These are phyloP conservation scores for Pterophyllum scalare DNA, from an alignment of 2,113 vertebrate genomes.

Conservation along the genomic window DNA sequence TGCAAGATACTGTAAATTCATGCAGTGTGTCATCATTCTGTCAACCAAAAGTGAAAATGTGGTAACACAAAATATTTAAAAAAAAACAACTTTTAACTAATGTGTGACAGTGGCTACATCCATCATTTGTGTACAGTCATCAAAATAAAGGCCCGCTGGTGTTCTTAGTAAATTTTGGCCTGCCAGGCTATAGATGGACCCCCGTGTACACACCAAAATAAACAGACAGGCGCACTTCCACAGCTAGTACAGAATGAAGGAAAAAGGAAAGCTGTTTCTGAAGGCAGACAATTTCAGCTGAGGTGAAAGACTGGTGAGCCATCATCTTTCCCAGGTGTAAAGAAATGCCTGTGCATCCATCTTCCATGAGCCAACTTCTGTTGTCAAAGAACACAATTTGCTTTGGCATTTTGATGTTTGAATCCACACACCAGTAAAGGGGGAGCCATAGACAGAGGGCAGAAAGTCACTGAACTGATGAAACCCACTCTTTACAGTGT, in stretches of 20 bases:
- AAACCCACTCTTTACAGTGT: background rate
- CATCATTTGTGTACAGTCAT: background rate
- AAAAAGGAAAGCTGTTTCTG: background rate
- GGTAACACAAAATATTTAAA: background rate
- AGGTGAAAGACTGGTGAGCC: background rate
- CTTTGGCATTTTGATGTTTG: background rate
- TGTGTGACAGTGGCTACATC: background rate
- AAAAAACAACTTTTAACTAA: background rate
- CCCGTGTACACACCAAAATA: background rate
- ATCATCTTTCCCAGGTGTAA: background rate
- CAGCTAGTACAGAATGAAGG: background rate
- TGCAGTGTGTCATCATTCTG: background rate
- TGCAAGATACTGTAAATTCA: constrained; percentile 4
- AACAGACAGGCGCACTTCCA: background rate
- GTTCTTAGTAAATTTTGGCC: background rate
- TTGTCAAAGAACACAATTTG: background rate
- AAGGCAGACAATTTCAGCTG: background rate
- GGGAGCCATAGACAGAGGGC: background rate
- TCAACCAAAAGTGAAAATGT: background rate
- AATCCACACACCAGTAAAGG: background rate
- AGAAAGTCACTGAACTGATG: background rate
- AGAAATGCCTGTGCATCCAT: background rate
- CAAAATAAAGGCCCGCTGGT: background rate
- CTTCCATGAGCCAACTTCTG: background rate
- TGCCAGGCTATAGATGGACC: background rate